Percentiles rank a stretch among this genome's conserved stretches.
Evolutionary conservation across 2,113 vertebrate genomes (phyloP).

Genomic region (Seriola quinqueradiata): DNA sequence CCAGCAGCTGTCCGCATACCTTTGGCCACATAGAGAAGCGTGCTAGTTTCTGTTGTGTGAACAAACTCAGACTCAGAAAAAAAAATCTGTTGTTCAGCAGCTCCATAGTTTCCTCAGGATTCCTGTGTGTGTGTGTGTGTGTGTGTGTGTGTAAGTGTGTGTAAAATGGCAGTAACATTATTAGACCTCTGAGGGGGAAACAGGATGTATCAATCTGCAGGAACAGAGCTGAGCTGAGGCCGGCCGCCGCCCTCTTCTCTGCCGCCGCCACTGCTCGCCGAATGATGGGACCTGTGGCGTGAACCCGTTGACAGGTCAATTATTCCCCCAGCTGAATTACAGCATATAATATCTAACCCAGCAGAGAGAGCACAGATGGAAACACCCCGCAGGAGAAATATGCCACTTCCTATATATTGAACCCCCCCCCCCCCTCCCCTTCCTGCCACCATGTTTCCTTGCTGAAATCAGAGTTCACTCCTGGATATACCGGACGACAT

Average conservation of each 20-base stretch:
- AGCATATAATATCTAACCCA: constrained; percentile 74
- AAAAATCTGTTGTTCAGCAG: background rate
- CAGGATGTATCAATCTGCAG: constrained; percentile 74
- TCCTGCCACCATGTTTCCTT: constrained; percentile 4
- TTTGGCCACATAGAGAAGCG: background rate
- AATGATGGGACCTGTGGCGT: constrained; percentile 68
- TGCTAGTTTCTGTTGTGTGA: no score
- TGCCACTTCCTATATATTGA: constrained; percentile 68
- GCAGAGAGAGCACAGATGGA: constrained; percentile 64
- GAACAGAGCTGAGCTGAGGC: constrained; percentile 48
- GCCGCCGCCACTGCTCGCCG: constrained; percentile 11
- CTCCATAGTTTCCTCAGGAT: background rate
- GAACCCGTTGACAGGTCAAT: constrained; percentile 81
- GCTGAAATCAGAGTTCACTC: constrained; percentile 67
- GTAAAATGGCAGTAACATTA: constrained; percentile 22
- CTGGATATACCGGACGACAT: constrained; percentile 10
- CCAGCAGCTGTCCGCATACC: background rate
- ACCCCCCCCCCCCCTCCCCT: background rate
- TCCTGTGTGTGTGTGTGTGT: constrained; percentile 23
- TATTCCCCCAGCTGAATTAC: constrained; percentile 82
- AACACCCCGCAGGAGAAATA: constrained; percentile 71
- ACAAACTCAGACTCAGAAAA: no score
- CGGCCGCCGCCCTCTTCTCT: constrained; percentile 16
- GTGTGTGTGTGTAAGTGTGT: constrained; percentile 36
- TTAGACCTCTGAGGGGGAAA: constrained; percentile 65